Conservation (phyloP, 2,113 vertebrate species). For the Synodontis membranacea region DNA sequence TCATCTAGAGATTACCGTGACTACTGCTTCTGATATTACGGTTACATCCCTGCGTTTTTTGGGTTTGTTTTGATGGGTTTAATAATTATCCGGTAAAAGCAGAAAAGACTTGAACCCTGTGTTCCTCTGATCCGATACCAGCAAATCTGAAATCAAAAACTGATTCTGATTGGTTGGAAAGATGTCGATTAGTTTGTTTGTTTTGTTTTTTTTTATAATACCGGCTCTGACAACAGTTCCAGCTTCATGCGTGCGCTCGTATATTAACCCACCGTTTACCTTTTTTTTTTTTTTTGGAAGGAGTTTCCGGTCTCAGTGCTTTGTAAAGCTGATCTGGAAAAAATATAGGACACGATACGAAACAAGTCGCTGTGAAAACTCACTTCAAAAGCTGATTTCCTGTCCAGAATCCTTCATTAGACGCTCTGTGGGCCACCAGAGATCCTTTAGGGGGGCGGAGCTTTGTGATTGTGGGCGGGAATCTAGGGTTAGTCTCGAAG, state of each 20-base stretch:
- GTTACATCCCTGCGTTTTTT: neutral
- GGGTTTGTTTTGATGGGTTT: neutral
- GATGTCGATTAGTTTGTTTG: neutral
- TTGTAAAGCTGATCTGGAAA: neutral
- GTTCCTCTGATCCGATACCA: neutral
- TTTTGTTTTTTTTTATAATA: no score
- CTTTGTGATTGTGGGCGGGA: neutral
- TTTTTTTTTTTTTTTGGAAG: neutral
- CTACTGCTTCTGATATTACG: neutral
- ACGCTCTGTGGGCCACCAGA: no score
- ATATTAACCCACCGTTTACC: neutral
- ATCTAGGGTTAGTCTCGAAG: no score
- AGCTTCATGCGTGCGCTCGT: neutral
- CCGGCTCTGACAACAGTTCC: neutral
- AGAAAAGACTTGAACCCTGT: neutral
- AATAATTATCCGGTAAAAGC: neutral
- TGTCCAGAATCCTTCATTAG: neutral
- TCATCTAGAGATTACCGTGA: neutral
- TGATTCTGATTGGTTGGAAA: neutral
- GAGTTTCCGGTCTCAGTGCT: neutral
- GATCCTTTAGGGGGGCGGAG: neutral
- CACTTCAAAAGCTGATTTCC: no score
- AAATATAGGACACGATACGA: no score
- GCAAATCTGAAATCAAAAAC: no score
- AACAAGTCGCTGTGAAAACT: no score